Evolutionary conservation across 1,140 invertebrate genomes (phyloP), one percentile per base, ranked within the genome.

Genomic region (Dolichoris vasculosae): DNA sequence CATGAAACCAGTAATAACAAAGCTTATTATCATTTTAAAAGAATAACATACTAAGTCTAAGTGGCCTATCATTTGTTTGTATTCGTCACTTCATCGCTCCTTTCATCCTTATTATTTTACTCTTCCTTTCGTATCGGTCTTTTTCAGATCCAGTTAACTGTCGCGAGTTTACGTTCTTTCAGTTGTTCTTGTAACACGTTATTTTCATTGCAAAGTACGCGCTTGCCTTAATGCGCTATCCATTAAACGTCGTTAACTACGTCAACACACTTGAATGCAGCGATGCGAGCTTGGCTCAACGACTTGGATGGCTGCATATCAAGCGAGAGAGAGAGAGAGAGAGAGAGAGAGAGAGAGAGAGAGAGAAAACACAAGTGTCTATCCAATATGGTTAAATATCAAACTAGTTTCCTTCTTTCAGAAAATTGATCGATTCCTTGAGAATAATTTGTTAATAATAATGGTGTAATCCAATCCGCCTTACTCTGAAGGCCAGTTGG

Each of bases 211-310:
- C 82, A 86, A 88, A 88, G 86, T 85, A 86, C 80, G 73, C 32
- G 23, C 43, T 7, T 15, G 8, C 23, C 30, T 2, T 35, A 4
- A 55, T 32, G 67, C 80, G 67, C 84, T 84, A 88, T 88, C 86
- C 88, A 87, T 88, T 88, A 88, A 87, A 87, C 84, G 86, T 85
- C 84, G 88, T 83, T 88, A 83, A 82, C 83, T 89, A 79, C 87
- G 88, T 89, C 88, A 89, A 88, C 88, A 89, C 64, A 63, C 64
- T 51, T 77, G 67, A n/a, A 86, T 86, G 86, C 75, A 85, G 15
- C 48, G 67, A n/a, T 59, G 78, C 82, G 84, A 84, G 84, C 63
- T 82, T 30, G 38, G 51, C 48, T 48, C 79, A 48, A 67, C 48
- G 59, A 26, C 51, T 32, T 40, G 35, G 17, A 59, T n/a, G 46